Evolutionary conservation across 2,113 vertebrate species (phyloP).

Genomic region (Platichthys flesus): DNA sequence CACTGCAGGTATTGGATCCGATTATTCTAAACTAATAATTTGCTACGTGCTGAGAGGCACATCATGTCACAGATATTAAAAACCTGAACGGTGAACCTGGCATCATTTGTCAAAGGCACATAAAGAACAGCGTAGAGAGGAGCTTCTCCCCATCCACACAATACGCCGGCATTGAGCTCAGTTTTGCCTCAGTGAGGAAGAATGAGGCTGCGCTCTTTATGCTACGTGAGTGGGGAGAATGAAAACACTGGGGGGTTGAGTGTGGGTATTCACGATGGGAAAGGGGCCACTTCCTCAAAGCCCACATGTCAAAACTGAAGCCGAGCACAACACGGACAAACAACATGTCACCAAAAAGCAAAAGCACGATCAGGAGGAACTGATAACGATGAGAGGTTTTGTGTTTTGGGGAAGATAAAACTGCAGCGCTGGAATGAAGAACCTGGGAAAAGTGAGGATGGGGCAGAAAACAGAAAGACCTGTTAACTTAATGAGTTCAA

Average conservation of each 20-base stretch:
- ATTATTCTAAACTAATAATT: background rate
- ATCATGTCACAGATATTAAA: background rate
- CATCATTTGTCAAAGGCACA: too few relatives aligned
- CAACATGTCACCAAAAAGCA: background rate
- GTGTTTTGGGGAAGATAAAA: too few relatives aligned
- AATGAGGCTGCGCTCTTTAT: constrained; percentile 57
- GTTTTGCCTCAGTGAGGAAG: constrained; percentile 51
- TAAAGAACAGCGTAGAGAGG: background rate
- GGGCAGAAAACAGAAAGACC: background rate
- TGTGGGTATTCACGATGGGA: constrained; percentile 42
- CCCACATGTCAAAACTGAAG: constrained; percentile 59
- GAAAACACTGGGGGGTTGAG: constrained; percentile 59
- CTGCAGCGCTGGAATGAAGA: background rate
- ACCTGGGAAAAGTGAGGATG: background rate
- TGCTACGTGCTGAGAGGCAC: background rate
- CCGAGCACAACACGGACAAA: constrained; percentile 39
- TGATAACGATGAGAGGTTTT: constrained; percentile 20
- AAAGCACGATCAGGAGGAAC: constrained; percentile 21
- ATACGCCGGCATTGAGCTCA: constrained; percentile 47
- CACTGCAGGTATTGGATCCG: too few relatives aligned
- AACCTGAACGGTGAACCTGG: background rate
- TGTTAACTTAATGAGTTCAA: background rate
- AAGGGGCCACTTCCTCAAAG: constrained; percentile 51
- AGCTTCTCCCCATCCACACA: constrained; percentile 34
- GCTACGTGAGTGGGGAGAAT: constrained; percentile 71